phyloP scores from a whole-genome alignment of 2,888 invertebrate species.

The Nymphalis c-album region DNA sequence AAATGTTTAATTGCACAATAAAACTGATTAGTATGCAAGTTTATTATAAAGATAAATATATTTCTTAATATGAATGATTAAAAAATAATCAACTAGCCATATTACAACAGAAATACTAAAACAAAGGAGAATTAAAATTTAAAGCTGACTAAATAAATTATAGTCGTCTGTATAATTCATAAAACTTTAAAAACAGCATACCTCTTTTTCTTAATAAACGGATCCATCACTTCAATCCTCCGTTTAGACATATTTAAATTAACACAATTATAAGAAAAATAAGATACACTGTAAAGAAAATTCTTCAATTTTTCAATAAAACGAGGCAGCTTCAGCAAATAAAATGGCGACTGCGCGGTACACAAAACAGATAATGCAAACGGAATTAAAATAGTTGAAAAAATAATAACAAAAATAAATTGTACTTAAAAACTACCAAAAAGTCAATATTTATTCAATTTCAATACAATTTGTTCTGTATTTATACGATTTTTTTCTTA shows the following conservation, averaged over 20 bases:
- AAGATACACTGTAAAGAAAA: constrained; percentile 45
- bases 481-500: too few relatives aligned
- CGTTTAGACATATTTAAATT: constrained; percentile 87
- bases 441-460: too few relatives aligned
- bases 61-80: neutral
- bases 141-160: constrained; percentile 1
- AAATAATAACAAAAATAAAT: neutral
- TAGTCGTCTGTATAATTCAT: constrained; percentile 4
- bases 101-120: neutral
- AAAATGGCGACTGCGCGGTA: constrained; percentile 63
- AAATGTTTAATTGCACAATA: too few relatives aligned
- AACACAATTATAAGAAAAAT: constrained; percentile 54
- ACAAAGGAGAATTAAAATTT: constrained; percentile 12
- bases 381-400: neutral
- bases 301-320: constrained; percentile 49
- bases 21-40: too few relatives aligned
- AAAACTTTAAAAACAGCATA: constrained; percentile 54
- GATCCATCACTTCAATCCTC: constrained; percentile 92
- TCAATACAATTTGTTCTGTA: too few relatives aligned
- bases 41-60: neutral
- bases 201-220: constrained; percentile 89
- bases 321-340: constrained; percentile 60
- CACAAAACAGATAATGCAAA: constrained; percentile 25
- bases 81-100: neutral
- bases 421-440: too few relatives aligned